Evolutionary conservation across 2,113 vertebrate genomes (phyloP), one percentile per base, ranked within the genome.

Genomic region (Brachypodius melanocephalos): DNA sequence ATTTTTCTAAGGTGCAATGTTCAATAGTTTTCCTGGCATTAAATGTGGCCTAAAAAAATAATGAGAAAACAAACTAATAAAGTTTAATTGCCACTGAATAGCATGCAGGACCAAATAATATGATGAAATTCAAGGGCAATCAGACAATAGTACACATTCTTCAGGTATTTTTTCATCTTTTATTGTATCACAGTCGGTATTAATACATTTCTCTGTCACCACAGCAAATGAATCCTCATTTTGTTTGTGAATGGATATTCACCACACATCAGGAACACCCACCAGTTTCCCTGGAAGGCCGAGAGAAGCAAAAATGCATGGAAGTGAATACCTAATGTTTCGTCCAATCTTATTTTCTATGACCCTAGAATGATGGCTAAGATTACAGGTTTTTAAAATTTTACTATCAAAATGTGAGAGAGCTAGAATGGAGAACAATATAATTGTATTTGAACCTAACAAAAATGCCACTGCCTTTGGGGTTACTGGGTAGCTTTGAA

Each of bases 321-420:
- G 29, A 86, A 90, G n/a, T 42, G 34, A 61, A 72, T 66, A 73
- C 63, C 34, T 79, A 66, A 79, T 48, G 29, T 87, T 89, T 94
- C 36, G 87, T 38, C 46, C 81, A 73, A 48, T 89, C 81, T 85
- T 93, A 67, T 85, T 89, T 89, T 93, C 71, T 85, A 34, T 90
- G 88, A 93, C 78, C 63, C 51, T 62, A 54, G 40, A 45, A 95
- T 58, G 81, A 88, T 73, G 43, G 51, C 32, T 89, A 88, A 83
- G 82, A 91, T 89, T 58, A 89, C 1, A 68, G 43, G 43, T 51
- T 42, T 88, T 8, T 54, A 57, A 26, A 57, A 57, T 90, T 93
- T 95, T 83, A 88, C 67, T 80, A 95, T 45, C 31, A 88, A 93
- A 89, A 90, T 69, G 38, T 96, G 89, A 92, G 46, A 52, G 49